Evolutionary conservation across 2,888 invertebrate species (phyloP), one percentile per base, ranked within the genome.

Genomic region (Eupelmus urozonus): DNA sequence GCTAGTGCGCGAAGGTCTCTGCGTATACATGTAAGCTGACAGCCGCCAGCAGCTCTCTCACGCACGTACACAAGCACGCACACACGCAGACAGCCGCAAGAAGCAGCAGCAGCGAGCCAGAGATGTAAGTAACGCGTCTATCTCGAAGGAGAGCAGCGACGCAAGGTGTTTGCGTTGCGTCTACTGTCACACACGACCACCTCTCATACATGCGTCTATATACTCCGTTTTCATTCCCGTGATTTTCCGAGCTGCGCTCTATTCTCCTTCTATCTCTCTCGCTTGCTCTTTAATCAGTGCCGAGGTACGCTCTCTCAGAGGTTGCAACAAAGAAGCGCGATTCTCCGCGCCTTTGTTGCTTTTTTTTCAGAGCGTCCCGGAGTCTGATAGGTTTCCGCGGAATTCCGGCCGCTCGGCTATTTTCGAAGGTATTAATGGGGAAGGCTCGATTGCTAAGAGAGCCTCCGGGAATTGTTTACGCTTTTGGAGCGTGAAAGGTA

Each of bases 71-170:
- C 45, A 18, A 9, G 18, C 11, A 25, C 45, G 18, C 13, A 0
- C 2, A 62, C 27, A 18, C 45, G 16, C 16, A 13, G 4, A 45
- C 45, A 13, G 2, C 9, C 13, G 16, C 5, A 40, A 1, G 13
- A n/a, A n/a, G n/a, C n/a, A n/a, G n/a, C n/a, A n/a, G n/a, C n/a
- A 4, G 2, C 25, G 18, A 34, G 60, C 20, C 18, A 34, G 45
- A 23, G 42, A 62, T 62, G 62, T 62, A 62, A 63, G 42, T 63
- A 63, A 63, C 63, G 63, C 63, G 63, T 45, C 45, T 63, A n/a
- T n/a, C n/a, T n/a, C 63, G n/a, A n/a, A n/a, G n/a, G n/a, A n/a
- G n/a, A n/a, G n/a, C 16, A 45, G 40, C 45, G 25, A 9, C 16
- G 63, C 45, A 63, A 63, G 63, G 63, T 63, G 63, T 63, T 63